Evolutionary conservation across 1,140 invertebrate genomes (phyloP), one percentile per base, ranked within the genome.

Genomic region (Dendrolimus kikuchii): DNA sequence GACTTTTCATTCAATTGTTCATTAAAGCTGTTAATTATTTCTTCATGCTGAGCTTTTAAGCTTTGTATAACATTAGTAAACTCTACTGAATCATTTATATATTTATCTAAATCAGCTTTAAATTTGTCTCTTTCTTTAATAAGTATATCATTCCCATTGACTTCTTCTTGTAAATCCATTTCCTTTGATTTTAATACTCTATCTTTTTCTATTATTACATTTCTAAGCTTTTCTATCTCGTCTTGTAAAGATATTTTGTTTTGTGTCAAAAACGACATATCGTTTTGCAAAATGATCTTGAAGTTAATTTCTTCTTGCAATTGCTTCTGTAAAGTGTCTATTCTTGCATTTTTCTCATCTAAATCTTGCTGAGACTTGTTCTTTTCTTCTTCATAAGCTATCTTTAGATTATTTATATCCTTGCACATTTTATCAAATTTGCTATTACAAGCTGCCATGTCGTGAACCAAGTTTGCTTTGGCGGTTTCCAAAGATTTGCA

Each of bases 261-360:
- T 7, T 52, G 46, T 43, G 60, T 49, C 8, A 62, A 53, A 38
- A 49, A 37, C 38, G 46, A 8, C 2, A 68, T 23, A 52, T 70
- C 63, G 23, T 64, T 54, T 51, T 79, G 66, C 41, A 72, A 57
- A 7, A 53, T 51, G 8, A 69, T 49, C 59, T 78, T 81, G 51
- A 60, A 75, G 40, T 73, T 36, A 38, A 79, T 73, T 57, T 81
- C 76, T 58, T 68, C 64, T 51, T 77, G 67, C 38, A 81, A 46
- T 62, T 78, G 70, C 50, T 52, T 70, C 66, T 79, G 67, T 5
- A 79, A 46, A 45, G 71, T 53, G 51, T 67, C 66, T 3, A 72
- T 60, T 39, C 62, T 71, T 40, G 64, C 70, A 57, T 60, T 62
- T 40, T 57, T 70, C 64, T 79, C 76, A 45, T 81, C 68, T 41